Conservation (phyloP, 2,797 vertebrate genomes). For the Onychomys leucogaster region DNA sequence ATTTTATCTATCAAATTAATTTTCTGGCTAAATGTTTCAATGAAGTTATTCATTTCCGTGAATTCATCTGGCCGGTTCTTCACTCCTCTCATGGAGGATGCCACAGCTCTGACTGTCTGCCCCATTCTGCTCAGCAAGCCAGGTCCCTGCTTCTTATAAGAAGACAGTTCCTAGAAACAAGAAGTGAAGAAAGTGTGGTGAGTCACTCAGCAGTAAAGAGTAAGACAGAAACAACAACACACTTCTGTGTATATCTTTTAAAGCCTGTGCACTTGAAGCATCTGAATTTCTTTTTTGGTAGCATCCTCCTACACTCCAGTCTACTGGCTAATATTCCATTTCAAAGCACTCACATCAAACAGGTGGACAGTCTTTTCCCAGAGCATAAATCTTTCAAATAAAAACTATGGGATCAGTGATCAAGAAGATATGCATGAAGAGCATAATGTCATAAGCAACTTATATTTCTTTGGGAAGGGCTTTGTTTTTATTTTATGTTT, state of each 20-base stretch:
- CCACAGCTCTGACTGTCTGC: conserved; percentile 94
- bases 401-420: neutral
- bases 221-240: neutral
- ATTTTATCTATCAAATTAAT: conserved; percentile 94
- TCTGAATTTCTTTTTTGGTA: neutral
- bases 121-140: conserved; percentile 95
- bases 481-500: no score
- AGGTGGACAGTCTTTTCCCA: neutral
- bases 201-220: neutral
- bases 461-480: neutral
- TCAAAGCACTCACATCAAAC: neutral
- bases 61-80: conserved; percentile 94
- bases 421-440: neutral
- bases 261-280: neutral
- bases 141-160: conserved; percentile 95
- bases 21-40: conserved; percentile 94
- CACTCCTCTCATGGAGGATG: conserved; percentile 92
- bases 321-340: neutral
- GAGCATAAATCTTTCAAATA: conserved; percentile 5
- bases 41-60: conserved; percentile 92
- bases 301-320: neutral
- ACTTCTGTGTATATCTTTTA: neutral
- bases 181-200: neutral
- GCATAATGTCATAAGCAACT: neutral
- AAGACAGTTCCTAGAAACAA: conserved; percentile 91